Conservation (phyloP, 1,140 invertebrate genomes). For the Schlechtendalia chinensis region DNA sequence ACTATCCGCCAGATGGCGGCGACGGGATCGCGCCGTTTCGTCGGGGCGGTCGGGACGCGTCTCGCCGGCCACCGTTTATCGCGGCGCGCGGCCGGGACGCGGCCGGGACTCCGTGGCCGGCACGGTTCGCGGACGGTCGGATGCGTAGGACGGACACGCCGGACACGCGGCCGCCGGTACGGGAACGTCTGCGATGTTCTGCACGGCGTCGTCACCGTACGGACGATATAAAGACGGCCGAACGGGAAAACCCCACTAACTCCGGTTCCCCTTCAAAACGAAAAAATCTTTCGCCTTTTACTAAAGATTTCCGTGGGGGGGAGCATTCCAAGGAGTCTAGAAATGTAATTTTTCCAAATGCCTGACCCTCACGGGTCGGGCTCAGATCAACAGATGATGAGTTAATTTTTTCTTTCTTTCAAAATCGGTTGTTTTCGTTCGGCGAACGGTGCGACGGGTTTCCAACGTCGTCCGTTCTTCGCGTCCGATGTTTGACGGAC, state of each 20-base stretch:
- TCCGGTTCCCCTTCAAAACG: constrained; percentile 21
- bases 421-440: too few relatives aligned
- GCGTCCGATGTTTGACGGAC: too few relatives aligned
- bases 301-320: constrained; percentile 38
- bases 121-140: too few relatives aligned
- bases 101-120: too few relatives aligned
- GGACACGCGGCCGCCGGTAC: not conserved
- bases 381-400: not conserved
- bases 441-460: too few relatives aligned
- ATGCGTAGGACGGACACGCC: not conserved
- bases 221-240: not conserved
- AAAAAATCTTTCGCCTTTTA: constrained; percentile 41
- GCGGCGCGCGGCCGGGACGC: too few relatives aligned
- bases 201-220: not conserved
- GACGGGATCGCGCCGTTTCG: too few relatives aligned
- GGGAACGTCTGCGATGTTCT: not conserved
- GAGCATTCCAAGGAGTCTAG: constrained; percentile 32
- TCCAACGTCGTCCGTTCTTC: too few relatives aligned
- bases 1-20: too few relatives aligned
- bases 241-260: not conserved
- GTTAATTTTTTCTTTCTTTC: too few relatives aligned
- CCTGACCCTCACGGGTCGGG: constrained; percentile 21
- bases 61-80: too few relatives aligned
- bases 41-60: too few relatives aligned
- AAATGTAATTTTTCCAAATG: constrained; percentile 8